Evolutionary conservation across 2,113 vertebrate species (phyloP).

Genomic region (Nyctibius bracteatus): DNA sequence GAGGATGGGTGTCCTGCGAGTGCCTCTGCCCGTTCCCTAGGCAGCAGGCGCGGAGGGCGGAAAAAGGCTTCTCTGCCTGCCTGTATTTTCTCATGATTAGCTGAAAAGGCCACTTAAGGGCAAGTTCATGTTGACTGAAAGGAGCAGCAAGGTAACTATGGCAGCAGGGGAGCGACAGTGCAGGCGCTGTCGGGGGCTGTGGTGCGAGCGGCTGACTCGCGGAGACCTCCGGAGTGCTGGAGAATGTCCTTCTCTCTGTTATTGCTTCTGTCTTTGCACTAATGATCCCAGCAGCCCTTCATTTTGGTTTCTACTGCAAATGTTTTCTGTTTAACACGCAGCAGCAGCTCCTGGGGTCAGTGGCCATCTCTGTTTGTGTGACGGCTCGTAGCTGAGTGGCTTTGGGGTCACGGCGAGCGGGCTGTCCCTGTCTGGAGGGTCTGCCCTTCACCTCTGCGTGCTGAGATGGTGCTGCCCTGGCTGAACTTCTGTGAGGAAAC

Average conservation of each 20-base stretch:
- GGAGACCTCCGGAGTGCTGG: not conserved
- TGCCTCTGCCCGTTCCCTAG: not conserved
- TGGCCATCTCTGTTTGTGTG: not conserved
- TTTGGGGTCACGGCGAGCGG: not conserved
- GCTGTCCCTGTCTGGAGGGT: not conserved
- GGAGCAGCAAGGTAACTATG: not conserved
- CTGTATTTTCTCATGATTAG: not conserved
- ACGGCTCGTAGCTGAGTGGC: not conserved
- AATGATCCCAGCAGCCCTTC: not conserved
- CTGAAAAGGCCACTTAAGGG: not conserved
- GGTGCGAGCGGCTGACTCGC: not conserved
- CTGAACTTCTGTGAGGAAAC: not conserved
- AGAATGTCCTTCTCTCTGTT: not conserved
- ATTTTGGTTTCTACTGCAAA: not conserved
- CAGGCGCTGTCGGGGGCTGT: not conserved
- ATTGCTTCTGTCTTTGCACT: not conserved
- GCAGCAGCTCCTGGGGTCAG: not conserved
- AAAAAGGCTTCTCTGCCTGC: not conserved
- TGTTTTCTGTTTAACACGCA: not conserved
- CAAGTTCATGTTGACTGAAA: not conserved
- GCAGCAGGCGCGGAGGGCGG: not conserved
- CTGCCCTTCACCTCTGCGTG: rapidly evolving
- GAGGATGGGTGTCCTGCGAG: not conserved
- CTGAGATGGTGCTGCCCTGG: not conserved
- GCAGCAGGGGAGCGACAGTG: not conserved